Evolutionary conservation across 2,113 vertebrate genomes (phyloP), one percentile per base, ranked within the genome.

Genomic region (Ivindomyrus marchei): DNA sequence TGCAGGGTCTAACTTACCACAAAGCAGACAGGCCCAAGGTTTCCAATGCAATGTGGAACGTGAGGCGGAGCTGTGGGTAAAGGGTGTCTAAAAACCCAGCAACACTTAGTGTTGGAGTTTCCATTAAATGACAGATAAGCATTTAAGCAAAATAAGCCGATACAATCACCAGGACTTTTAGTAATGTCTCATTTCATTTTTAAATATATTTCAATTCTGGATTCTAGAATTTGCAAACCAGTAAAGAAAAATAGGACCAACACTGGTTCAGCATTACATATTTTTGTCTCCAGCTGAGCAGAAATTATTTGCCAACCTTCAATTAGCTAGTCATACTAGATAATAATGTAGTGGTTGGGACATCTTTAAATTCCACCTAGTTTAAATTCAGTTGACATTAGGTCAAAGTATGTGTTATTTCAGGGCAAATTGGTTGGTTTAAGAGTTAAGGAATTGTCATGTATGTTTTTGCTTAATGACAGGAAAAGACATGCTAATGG

Each of bases 401-500:
- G 15, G 31, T 42, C 74, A 42, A 19, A 19, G 74, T n/a, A 47
- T 21, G 10, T 85, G 17, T 47, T 50, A 87, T 17, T 53, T 10
- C 85, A 31, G 19, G 45, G 24, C 21, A 31, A 70, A 4, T 10
- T 31, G 11, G 21, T 74, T 74, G 3, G 45, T 39, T 27, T 83
- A 11, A 6, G 62, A 36, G 47, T 24, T 27, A 21, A 27, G 80
- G 24, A 93, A 45, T 31, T 77, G 91, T 50, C 85, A 88, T 90
- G 89, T 91, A 88, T 88, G 87, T 4, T 46, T 49, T 49, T 85
- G 21, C 17, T 49, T 46, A n/a, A 45, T 49, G 17, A n/a, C 19
- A 17, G 93, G 92, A 95, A 95, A 93, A 91, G 88, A 89, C 50
- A 88, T 89, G 91, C 91, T 93, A 91, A 93, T 89, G 92, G 90